Conservation (phyloP, 2,888 invertebrate genomes). For the Oligia latruncula region DNA sequence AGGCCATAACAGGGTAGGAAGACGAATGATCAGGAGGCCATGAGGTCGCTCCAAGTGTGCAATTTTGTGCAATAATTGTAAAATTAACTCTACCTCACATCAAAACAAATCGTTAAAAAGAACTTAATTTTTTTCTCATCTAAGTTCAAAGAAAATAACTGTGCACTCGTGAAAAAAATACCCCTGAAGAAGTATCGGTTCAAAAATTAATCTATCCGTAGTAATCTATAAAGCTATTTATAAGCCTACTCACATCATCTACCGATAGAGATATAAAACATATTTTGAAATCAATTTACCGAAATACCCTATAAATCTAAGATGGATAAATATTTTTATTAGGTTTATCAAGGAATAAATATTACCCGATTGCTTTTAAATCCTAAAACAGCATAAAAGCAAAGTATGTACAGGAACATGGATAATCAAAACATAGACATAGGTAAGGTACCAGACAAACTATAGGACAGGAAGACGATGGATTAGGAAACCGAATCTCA, state of each 20-base stretch:
- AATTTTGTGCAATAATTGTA: conserved; percentile 32
- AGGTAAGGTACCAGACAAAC: conserved; percentile 3
- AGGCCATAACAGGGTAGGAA: conserved; percentile 17
- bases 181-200: background rate
- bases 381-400: conserved; percentile 32
- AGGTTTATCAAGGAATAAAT: background rate
- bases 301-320: background rate
- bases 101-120: background rate
- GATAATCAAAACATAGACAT: conserved; percentile 8
- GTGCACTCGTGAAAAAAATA: conserved; percentile 19
- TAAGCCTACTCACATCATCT: conserved; percentile 19
- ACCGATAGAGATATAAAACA: conserved; percentile 8
- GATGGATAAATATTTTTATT: background rate
- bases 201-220: background rate
- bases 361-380: conserved; percentile 50
- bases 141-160: conserved; percentile 14
- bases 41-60: conserved; percentile 32
- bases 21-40: conserved; percentile 48
- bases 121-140: background rate
- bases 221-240: conserved; percentile 24
- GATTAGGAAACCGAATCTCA: conserved; percentile 24
- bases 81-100: conserved; percentile 12
- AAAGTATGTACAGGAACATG: conserved; percentile 28
- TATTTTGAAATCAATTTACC: conserved; percentile 13
- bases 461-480: conserved; percentile 40